These are phyloP conservation scores for Avahi laniger DNA, from an alignment of 2,797 vertebrate species.

Conservation along the genomic window DNA sequence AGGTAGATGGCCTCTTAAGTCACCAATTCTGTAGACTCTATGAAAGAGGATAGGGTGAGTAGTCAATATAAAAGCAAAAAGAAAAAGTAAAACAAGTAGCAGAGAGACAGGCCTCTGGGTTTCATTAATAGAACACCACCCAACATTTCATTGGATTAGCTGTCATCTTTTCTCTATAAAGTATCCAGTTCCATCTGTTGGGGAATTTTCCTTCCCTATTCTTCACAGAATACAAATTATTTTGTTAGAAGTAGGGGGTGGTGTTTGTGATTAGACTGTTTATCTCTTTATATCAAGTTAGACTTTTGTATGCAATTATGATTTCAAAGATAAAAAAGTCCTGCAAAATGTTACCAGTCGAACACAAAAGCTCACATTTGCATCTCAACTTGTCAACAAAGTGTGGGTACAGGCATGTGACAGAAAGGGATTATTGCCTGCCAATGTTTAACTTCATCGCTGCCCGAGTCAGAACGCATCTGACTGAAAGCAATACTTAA, in stretches of 20 bases:
- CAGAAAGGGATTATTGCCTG: background rate
- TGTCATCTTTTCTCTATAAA: background rate
- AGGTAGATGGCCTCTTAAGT: background rate
- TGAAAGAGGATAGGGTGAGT: background rate
- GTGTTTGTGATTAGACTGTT: background rate
- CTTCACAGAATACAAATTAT: background rate
- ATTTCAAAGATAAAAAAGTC: background rate
- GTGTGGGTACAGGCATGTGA: fast-evolving
- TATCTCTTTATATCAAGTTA: background rate
- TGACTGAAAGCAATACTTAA: conserved; percentile 36
- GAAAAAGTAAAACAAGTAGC: background rate
- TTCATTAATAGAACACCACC: background rate
- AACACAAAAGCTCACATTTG: background rate
- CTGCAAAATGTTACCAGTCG: background rate
- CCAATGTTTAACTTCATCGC: background rate
- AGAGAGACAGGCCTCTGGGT: background rate
- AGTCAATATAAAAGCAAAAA: background rate
- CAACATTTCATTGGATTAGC: background rate
- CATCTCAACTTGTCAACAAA: background rate
- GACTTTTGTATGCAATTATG: background rate
- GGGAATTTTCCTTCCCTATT: background rate
- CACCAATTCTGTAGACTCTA: background rate
- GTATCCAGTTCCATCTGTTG: background rate
- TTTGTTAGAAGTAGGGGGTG: background rate
- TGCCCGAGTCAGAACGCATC: background rate